Base-by-base conservation (phyloP, 1,140 invertebrate species). In the Sipha flava region DNA sequence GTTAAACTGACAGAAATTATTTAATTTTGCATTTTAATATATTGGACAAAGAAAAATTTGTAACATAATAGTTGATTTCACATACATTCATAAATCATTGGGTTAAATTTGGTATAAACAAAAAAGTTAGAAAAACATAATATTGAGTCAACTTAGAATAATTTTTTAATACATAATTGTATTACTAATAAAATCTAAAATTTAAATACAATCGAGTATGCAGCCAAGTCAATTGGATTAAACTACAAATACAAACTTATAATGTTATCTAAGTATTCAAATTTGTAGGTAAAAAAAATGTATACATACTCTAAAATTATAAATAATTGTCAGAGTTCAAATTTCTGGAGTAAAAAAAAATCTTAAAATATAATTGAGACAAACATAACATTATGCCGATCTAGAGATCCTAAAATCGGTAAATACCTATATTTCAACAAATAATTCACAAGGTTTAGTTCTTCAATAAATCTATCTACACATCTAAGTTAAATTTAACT, bases 361-460 rank as follows among this genome's bases (percentile, higher is more conserved):
- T 14, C 73, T 77, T 77, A 77, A 77, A 59, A 59, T 59, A 59
- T 59, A 77, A 54, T 77, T 77, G 73, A 77, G 52, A 59, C 73
- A 77, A 77, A 77, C 34, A 59, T 77, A 59, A 77, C 34, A 75
- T 73, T n/a, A 57, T 77, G 49, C 52, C 73, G 52, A 77, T 12
- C 16, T 57, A 40, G 73, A 77, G 52, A 77, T 77, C 49, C 52
- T 43, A 59, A 40, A 59, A 59, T 77, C 52, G 52, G 52, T 77
- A 77, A 77, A 77, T 77, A 59, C 34, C 73, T 43, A 77, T 31
- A 59, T 57, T 57, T 40, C 5, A 57, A 77, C 49, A 57, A 77
- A 43, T 40, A 54, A 77, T 77, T 77, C 21, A 57, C 52, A 40
- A 73, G 26, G 26, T 23, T 34, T 34, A 73, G 29, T 34, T 52